Evolutionary conservation across 2,888 invertebrate species (phyloP).

Genomic region (Unio pictorum): DNA sequence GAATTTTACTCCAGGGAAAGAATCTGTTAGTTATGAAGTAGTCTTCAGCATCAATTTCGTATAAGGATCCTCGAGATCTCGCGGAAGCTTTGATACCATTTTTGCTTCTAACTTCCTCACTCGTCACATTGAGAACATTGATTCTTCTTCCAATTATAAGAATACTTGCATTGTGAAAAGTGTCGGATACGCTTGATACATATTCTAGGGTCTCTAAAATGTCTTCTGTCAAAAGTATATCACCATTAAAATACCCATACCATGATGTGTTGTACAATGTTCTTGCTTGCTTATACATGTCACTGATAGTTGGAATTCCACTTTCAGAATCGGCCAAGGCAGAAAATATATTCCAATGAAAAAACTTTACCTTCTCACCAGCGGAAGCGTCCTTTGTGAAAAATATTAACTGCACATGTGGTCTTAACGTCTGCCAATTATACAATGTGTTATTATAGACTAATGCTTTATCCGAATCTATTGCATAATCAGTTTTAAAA

Average conservation of each 20-base stretch:
- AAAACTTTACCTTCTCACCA: conserved; percentile 7
- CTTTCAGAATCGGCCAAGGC: conserved; percentile 9
- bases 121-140: conserved; percentile 29
- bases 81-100: conserved; percentile 12
- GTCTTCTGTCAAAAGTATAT: conserved; percentile 32
- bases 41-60: conserved; percentile 38
- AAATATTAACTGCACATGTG: conserved; percentile 31
- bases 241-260: conserved; percentile 38
- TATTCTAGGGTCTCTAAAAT: conserved; percentile 22
- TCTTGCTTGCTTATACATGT: conserved; percentile 28
- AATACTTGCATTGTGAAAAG: conserved; percentile 11
- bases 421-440: conserved; percentile 41
- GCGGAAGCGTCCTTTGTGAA: conserved; percentile 35
- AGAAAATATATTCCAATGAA: conserved; percentile 38
- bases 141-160: conserved; percentile 35
- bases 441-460: conserved; percentile 44
- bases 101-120: conserved; percentile 13
- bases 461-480: conserved; percentile 22
- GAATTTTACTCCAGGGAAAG: conserved; percentile 32
- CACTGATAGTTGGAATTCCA: conserved; percentile 27
- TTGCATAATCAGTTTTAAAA: too few species aligned
- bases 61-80: conserved; percentile 18
- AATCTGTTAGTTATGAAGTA: conserved; percentile 31
- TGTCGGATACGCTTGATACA: conserved; percentile 12
- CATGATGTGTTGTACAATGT: conserved; percentile 27